phyloP scores from a whole-genome alignment of 53 echinoderm and acorn worm species.

The Actinopyga echinites region DNA sequence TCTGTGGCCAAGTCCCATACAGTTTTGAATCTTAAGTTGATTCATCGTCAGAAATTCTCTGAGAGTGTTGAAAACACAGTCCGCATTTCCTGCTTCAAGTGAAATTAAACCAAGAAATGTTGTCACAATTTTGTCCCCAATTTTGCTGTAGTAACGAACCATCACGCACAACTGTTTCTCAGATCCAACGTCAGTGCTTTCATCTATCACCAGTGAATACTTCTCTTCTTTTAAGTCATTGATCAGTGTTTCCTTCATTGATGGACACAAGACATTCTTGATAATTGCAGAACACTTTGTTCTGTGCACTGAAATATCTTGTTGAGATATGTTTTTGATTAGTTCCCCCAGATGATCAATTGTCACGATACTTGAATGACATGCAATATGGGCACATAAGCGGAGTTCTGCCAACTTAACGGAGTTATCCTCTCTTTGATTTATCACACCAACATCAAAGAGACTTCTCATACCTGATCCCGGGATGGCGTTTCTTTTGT shows the following conservation, averaged over 20 bases:
- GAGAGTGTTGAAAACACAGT: background rate
- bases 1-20: background rate
- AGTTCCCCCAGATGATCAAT: constrained; percentile 13
- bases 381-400: background rate
- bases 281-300: constrained; percentile 15
- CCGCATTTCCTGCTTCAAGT: constrained; percentile 3
- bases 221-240: background rate
- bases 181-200: constrained; percentile 23
- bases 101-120: background rate
- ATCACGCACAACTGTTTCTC: constrained; percentile 19
- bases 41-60: background rate
- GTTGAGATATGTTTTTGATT: constrained; percentile 17
- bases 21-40: background rate
- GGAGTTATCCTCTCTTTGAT: background rate
- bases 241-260: constrained; percentile 8
- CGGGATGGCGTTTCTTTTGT: background rate
- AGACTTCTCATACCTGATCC: background rate
- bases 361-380: background rate
- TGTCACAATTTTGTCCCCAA: constrained; percentile 9
- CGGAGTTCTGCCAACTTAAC: constrained; percentile 21
- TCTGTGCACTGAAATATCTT: constrained; percentile 10
- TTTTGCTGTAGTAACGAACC: constrained; percentile 6
- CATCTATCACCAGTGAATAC: background rate
- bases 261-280: constrained; percentile 6
- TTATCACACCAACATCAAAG: background rate